phyloP scores from a whole-genome alignment of 1,140 invertebrate genomes.

The Drosophila serrata region DNA sequence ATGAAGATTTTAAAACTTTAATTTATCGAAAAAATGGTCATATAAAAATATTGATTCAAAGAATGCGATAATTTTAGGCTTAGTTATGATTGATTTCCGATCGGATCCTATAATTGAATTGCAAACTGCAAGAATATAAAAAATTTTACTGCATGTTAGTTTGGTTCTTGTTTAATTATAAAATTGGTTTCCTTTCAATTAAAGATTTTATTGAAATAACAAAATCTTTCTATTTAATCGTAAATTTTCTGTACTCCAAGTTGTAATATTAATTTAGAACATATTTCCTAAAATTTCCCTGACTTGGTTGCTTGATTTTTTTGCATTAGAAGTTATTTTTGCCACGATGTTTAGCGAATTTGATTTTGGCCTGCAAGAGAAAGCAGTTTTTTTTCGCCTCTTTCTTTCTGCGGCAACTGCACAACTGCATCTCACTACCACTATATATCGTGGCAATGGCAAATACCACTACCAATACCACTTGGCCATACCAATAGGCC shows the following conservation, averaged over 20 bases:
- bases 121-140: too few relatives aligned
- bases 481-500: slow-evolving; percentile 17
- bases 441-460: not conserved
- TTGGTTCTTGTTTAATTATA: too few relatives aligned
- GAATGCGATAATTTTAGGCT: too few relatives aligned
- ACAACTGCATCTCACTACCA: slow-evolving; percentile 50
- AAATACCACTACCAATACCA: slow-evolving; percentile 30
- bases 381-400: slow-evolving; percentile 74
- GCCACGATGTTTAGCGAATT: slow-evolving; percentile 70
- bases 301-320: slow-evolving; percentile 8
- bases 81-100: too few relatives aligned
- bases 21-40: too few relatives aligned
- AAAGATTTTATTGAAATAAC: not conserved
- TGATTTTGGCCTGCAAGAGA: slow-evolving; percentile 79
- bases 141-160: too few relatives aligned
- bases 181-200: not conserved
- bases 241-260: too few relatives aligned
- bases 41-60: too few relatives aligned
- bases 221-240: not conserved
- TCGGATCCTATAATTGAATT: too few relatives aligned
- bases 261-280: not conserved
- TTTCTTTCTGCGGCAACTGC: slow-evolving; percentile 62
- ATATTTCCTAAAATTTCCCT: slow-evolving; percentile 19
- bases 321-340: slow-evolving; percentile 68
- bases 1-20: too few relatives aligned